Conservation (phyloP, 2,888 invertebrate species). For the Zhuqinia jingwanae region DNA sequence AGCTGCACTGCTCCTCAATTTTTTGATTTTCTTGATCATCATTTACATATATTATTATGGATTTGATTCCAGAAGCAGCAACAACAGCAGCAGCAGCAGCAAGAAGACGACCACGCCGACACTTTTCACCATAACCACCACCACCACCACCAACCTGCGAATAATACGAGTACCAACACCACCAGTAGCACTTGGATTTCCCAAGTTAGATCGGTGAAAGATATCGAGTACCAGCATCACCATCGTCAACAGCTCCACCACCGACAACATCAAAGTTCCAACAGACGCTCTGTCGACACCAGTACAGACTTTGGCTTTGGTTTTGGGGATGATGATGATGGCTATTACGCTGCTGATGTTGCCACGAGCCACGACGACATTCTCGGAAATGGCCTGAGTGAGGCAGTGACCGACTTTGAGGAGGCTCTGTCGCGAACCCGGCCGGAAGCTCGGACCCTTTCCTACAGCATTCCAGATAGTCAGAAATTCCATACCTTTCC, state of each 20-base stretch:
- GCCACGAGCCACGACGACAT: constrained; percentile 55
- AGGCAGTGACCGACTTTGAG: constrained; percentile 87
- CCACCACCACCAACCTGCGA: constrained; percentile 41
- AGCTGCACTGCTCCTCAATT: too few species aligned
- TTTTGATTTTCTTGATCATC: too few species aligned
- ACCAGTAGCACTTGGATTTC: constrained; percentile 56
- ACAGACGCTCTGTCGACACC: constrained; percentile 19
- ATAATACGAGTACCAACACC: background rate
- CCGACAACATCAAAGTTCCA: constrained; percentile 27
- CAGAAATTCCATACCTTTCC: constrained; percentile 79
- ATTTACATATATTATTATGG: too few species aligned
- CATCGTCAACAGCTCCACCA: too few species aligned
- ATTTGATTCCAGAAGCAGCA: constrained; percentile 35
- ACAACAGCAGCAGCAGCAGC: background rate
- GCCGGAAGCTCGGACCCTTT: constrained; percentile 70
- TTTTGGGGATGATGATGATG: background rate
- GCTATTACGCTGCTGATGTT: background rate
- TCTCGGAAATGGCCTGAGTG: constrained; percentile 79
- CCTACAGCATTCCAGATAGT: constrained; percentile 76
- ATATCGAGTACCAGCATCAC: constrained; percentile 16
- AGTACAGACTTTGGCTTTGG: background rate
- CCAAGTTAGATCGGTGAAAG: constrained; percentile 71
- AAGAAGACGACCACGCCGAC: background rate
- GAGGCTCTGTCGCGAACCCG: constrained; percentile 85
- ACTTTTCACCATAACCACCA: too few species aligned